These are phyloP conservation scores for Leptopilina clavipes DNA, from an alignment of 1,140 invertebrate species.

Conservation along the genomic window DNA sequence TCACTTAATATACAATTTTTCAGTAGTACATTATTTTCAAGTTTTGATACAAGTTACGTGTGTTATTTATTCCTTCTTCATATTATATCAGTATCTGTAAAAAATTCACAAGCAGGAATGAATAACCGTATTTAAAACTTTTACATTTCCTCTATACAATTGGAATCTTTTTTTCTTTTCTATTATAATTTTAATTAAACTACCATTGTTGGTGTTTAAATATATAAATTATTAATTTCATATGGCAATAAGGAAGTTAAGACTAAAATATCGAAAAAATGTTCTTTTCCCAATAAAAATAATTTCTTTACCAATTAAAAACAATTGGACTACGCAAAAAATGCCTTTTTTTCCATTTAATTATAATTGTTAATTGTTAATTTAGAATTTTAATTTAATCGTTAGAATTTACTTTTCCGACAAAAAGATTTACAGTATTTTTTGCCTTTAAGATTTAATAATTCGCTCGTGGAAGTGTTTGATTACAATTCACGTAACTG, in stretches of 20 bases:
- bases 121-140: neutral
- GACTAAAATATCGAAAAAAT: neutral
- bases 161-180: neutral
- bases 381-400: too few species aligned
- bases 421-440: too few species aligned
- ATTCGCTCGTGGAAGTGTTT: neutral
- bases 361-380: too few species aligned
- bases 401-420: too few species aligned
- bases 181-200: neutral
- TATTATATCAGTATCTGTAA: neutral
- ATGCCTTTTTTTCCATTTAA: too few species aligned
- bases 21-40: neutral
- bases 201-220: neutral
- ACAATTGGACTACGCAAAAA: too few species aligned
- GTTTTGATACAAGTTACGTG: neutral
- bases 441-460: too few species aligned
- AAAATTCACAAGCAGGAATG: neutral
- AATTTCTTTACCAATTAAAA: too few species aligned
- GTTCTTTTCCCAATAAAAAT: neutral
- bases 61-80: conserved; percentile 14
- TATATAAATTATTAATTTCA: neutral
- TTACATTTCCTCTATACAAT: neutral
- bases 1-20: conserved; percentile 23
- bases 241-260: neutral
- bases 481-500: neutral